Conservation (phyloP, 2,797 vertebrate genomes). For the Aselliscus stoliczkanus region DNA sequence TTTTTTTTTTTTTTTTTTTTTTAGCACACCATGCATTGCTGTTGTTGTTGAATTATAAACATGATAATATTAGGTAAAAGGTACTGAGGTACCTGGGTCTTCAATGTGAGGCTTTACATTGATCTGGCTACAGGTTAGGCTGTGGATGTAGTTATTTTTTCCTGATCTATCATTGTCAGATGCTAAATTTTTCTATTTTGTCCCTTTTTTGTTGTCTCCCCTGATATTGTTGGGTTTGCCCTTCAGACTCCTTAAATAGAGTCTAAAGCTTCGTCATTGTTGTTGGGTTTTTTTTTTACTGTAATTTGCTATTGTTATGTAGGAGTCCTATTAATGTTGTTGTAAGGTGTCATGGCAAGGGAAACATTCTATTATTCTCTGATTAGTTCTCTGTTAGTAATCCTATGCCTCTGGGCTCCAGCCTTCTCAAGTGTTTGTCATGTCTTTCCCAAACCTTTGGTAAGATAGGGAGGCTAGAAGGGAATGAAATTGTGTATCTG, state of each 20-base stretch:
- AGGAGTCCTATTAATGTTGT: neutral
- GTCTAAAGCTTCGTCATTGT: neutral
- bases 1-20: neutral
- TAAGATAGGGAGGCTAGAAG: neutral
- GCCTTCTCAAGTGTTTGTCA: neutral
- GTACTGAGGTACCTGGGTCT: neutral
- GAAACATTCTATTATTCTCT: neutral
- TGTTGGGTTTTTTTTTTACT: neutral
- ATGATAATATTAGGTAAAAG: neutral
- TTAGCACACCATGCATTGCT: neutral
- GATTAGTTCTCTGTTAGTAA: neutral
- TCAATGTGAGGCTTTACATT: neutral
- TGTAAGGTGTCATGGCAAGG: neutral
- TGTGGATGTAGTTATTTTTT: neutral
- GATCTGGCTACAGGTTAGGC: neutral
- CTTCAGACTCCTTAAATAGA: neutral
- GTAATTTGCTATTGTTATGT: neutral
- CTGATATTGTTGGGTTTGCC: neutral
- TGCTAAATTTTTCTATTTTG: neutral
- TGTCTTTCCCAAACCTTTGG: neutral
- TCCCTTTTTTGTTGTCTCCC: neutral
- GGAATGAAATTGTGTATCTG: neutral
- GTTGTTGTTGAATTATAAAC: neutral
- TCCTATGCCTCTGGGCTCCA: neutral
- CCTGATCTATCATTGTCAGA: neutral